Evolutionary conservation across 1,140 invertebrate species (phyloP), one percentile per base, ranked within the genome.

Genomic region (Acromyrmex heyeri): DNA sequence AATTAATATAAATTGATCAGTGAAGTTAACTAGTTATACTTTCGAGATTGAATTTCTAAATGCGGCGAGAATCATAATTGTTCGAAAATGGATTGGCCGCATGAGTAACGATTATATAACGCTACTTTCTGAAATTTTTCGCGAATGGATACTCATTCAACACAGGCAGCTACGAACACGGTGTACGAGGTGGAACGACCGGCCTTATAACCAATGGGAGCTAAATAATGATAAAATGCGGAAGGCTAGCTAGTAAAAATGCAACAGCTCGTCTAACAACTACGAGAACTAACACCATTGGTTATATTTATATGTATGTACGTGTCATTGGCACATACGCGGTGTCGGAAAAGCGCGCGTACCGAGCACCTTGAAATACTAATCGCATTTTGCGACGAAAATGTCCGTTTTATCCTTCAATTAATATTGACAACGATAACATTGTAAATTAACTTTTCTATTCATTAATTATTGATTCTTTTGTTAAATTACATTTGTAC

Each of bases 161-260:
- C 62, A 59, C 55, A 77, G 76, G 65, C 87, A 90, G 85, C 85
- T 62, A 88, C 88, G 85, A 50, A 90, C 89, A 79, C 75, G 24
- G 79, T 85, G 79, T 59, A 65, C 59, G 87, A 64, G 88, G 87
- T 89, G 76, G 73, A 87, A 89, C 92, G 90, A 91, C 79, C 86
- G 76, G 62, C 79, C 88, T 90, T 91, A 93, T 92, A 94, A 94
- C 92, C 92, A 94, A 94, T 94, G 92, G 92, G 92, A 93, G 87
- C 91, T 92, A 94, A 93, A 93, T 92, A 93, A 93, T 91, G 92
- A 94, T 93, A 93, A 94, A 94, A 95, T 94, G 94, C 93, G 92
- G 91, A 95, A 94, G 94, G 92, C 94, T 94, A 94, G 93, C 93
- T 95, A 94, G 91, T 92, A 95, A 94, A 95, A 94, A 94, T 95